Conservation (phyloP, 2,888 invertebrate species). For the Tholera decimalis region DNA sequence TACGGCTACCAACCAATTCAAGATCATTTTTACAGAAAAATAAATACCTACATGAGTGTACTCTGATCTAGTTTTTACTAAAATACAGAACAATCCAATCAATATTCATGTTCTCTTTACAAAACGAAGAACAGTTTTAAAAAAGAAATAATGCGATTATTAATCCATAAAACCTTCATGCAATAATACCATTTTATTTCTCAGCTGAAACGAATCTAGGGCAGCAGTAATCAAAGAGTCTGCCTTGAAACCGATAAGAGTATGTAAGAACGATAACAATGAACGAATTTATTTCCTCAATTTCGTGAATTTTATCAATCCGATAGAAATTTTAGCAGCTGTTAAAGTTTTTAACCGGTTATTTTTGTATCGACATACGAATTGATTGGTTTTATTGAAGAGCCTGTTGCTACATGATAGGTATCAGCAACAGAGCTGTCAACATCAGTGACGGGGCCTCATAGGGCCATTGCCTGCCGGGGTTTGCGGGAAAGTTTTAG, state of each 20-base stretch:
- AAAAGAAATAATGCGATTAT: neutral
- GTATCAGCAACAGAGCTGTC: too few relatives aligned
- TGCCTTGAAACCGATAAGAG: constrained; percentile 51
- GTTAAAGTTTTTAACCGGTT: too few relatives aligned
- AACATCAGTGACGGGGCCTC: too few relatives aligned
- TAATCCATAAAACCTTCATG: constrained; percentile 32
- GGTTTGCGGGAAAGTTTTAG: too few relatives aligned
- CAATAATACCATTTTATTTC: constrained; percentile 29
- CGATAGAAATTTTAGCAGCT: too few relatives aligned
- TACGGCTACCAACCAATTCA: too few relatives aligned
- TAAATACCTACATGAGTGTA: neutral
- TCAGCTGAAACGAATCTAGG: constrained; percentile 39
- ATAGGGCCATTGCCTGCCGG: too few relatives aligned
- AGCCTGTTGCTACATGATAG: too few relatives aligned
- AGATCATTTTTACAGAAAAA: too few relatives aligned
- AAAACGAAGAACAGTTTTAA: neutral
- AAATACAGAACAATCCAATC: neutral
- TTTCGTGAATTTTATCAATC: too few relatives aligned
- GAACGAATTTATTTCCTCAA: constrained; percentile 38
- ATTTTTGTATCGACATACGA: too few relatives aligned
- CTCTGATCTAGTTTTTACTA: neutral
- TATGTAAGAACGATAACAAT: constrained; percentile 25
- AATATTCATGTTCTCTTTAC: neutral
- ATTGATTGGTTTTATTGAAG: too few relatives aligned
- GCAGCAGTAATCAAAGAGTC: constrained; percentile 45